A percentile compares a stretch with the other conserved stretches of the same genome.
Conservation (phyloP, 2,797 vertebrate genomes). For the Loris lydekkerianus region DNA sequence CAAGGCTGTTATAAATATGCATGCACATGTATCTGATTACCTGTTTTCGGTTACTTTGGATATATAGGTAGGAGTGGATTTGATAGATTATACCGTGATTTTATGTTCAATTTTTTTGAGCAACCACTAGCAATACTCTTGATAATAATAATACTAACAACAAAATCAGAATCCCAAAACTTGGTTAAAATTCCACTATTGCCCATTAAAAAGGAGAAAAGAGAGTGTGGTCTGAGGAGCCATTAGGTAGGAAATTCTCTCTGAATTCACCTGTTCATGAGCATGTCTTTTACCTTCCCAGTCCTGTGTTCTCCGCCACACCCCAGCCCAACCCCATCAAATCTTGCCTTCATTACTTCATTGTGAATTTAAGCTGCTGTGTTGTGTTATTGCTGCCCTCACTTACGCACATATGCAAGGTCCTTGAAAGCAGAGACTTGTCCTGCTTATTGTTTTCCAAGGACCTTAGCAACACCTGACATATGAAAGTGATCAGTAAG, state of each 20-base stretch:
- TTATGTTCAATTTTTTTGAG: slow-evolving; percentile 9
- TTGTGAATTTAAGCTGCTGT: neutral
- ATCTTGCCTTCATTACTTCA: neutral
- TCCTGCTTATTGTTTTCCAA: neutral
- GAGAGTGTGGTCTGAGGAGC: neutral
- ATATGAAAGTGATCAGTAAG: neutral
- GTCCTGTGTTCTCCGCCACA: too few relatives aligned
- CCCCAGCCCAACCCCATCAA: neutral
- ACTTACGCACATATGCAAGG: neutral
- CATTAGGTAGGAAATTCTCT: neutral
- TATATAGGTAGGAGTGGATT: neutral
- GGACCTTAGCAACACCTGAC: neutral
- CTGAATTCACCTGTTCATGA: neutral
- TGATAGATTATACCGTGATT: neutral
- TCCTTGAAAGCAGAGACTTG: neutral
- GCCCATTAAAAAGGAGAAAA: neutral
- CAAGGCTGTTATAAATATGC: neutral
- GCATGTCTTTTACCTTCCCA: neutral
- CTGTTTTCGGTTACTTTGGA: neutral
- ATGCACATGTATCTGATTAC: neutral
- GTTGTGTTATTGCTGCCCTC: neutral
- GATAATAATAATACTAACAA: neutral
- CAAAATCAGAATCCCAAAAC: neutral
- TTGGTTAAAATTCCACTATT: neutral
- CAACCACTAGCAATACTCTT: neutral